Conservation (phyloP, 2,113 vertebrate genomes). For the Clarias magur region DNA sequence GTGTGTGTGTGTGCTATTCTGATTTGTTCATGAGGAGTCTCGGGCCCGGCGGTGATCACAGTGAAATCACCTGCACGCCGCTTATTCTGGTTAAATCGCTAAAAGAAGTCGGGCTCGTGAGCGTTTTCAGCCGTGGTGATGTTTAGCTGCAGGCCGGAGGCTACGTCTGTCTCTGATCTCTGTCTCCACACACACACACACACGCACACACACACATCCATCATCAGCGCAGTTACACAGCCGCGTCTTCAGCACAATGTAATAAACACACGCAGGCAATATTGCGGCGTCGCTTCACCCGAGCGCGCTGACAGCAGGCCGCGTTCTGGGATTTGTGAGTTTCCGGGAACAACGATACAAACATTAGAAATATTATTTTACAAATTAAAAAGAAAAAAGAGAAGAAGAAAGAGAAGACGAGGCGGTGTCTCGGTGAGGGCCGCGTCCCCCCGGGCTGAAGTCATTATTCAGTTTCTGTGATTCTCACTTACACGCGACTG, state of each 20-base stretch:
- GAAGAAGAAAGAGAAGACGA: neutral
- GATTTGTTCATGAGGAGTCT: neutral
- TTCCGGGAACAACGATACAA: neutral
- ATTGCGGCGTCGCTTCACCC: neutral
- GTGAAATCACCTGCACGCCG: neutral
- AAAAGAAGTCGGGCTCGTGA: too few relatives aligned
- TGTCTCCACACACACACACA: neutral
- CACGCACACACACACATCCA: neutral
- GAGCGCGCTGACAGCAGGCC: neutral
- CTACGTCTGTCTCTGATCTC: slow-evolving; percentile 3
- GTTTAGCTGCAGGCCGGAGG: neutral
- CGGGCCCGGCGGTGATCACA: neutral
- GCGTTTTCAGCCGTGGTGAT: neutral
- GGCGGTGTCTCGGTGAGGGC: neutral
- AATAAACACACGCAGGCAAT: slow-evolving; percentile 1
- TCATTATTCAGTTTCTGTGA: too few relatives aligned
- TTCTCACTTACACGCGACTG: too few relatives aligned
- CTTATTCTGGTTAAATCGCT: neutral
- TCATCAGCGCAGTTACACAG: neutral
- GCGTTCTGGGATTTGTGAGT: neutral
- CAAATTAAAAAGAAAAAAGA: too few relatives aligned
- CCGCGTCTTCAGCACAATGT: neutral
- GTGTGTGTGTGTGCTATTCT: neutral
- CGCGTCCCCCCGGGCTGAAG: neutral
- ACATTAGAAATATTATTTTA: neutral